Evolutionary conservation across 1,140 invertebrate species (phyloP).

Genomic region (Thrips palmi): DNA sequence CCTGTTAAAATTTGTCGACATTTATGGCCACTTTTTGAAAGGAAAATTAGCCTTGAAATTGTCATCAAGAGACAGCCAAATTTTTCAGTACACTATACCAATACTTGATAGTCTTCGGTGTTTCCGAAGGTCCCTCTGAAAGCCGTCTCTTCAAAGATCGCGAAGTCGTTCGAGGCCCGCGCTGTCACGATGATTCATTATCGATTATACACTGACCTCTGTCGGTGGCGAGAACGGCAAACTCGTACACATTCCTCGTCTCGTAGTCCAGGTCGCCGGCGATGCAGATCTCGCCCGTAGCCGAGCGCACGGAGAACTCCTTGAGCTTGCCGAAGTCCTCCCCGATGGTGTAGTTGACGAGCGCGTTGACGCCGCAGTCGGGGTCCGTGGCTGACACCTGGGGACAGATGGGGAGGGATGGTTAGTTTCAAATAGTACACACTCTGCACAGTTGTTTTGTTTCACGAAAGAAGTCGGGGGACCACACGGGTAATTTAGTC

Average conservation of each 20-base stretch:
- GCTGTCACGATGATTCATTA: background rate
- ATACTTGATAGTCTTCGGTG: too few relatives aligned
- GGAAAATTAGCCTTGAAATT: too few relatives aligned
- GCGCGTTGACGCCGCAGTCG: slow-evolving; percentile 85
- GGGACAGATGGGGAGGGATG: slow-evolving; percentile 19
- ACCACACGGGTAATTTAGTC: too few relatives aligned
- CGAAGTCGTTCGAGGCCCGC: background rate
- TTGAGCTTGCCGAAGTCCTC: slow-evolving; percentile 38
- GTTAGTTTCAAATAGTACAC: background rate
- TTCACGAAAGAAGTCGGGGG: too few relatives aligned
- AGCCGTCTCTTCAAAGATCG: too few relatives aligned
- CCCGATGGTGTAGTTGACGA: slow-evolving; percentile 81
- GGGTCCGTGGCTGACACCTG: slow-evolving; percentile 87
- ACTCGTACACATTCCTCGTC: slow-evolving; percentile 62
- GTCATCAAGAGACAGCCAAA: too few relatives aligned
- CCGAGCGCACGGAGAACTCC: slow-evolving; percentile 60
- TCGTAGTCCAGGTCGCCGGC: slow-evolving; percentile 72
- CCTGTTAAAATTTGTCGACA: too few relatives aligned
- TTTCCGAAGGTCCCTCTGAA: too few relatives aligned
- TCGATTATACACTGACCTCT: slow-evolving; percentile 45
- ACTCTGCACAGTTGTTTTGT: too few relatives aligned
- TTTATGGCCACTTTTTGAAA: too few relatives aligned
- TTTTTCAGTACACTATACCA: too few relatives aligned
- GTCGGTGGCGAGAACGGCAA: slow-evolving; percentile 86
- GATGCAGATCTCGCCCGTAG: slow-evolving; percentile 79